Conservation (phyloP, 2,113 vertebrate species). For the Misgurnus mizolepis region DNA sequence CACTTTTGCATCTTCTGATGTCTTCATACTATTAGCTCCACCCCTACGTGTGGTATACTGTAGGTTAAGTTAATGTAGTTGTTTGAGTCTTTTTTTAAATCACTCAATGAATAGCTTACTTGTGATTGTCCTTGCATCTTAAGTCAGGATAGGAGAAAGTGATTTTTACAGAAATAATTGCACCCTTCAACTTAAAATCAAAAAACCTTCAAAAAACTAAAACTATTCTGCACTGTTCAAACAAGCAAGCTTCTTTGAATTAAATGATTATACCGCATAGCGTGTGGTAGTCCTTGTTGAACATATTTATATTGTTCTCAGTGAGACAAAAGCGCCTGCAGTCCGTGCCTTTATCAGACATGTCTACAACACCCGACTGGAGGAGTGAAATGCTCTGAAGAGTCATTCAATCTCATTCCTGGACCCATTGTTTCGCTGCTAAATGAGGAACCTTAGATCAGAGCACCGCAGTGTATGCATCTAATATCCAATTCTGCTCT, state of each 20-base stretch:
- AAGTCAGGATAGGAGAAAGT: background rate
- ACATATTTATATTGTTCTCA: slow-evolving; percentile 48
- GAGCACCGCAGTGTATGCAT: slow-evolving; percentile 13
- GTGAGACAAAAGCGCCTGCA: slow-evolving; percentile 49
- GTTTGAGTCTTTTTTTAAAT: too few species aligned
- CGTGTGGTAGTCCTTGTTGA: slow-evolving; percentile 47
- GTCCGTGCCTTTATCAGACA: slow-evolving; percentile 50
- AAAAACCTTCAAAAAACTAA: slow-evolving; percentile 3
- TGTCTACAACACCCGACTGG: slow-evolving; percentile 48
- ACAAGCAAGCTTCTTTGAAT: slow-evolving; percentile 17
- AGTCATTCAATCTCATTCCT: slow-evolving; percentile 49
- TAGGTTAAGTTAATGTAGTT: too few species aligned
- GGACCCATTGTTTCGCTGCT: slow-evolving; percentile 48
- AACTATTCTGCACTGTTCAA: slow-evolving; percentile 25
- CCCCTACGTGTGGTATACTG: too few species aligned
- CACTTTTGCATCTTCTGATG: too few species aligned
- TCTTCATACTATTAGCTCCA: too few species aligned
- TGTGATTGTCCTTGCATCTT: background rate
- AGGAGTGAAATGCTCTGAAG: slow-evolving; percentile 42
- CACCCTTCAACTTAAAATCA: background rate
- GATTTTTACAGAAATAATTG: background rate
- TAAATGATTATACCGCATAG: slow-evolving; percentile 30
- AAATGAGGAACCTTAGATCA: slow-evolving; percentile 50
- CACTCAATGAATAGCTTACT: too few species aligned
- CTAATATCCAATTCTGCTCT: slow-evolving; percentile 42